These are phyloP conservation scores for Acanthoscelides obtectus DNA, from an alignment of 2,888 invertebrate genomes.

Conservation along the genomic window DNA sequence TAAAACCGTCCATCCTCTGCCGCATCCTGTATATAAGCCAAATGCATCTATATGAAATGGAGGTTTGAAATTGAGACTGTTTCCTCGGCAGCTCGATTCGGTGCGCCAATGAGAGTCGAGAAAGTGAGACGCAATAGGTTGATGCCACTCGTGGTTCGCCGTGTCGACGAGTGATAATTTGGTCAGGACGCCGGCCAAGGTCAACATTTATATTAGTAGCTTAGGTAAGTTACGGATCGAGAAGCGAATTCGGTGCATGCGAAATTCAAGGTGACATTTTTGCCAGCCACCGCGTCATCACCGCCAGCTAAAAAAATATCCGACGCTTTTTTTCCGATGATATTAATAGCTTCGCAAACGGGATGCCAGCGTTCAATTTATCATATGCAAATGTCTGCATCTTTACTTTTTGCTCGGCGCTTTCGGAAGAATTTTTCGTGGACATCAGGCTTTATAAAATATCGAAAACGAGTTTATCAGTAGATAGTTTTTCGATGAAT, in stretches of 20 bases:
- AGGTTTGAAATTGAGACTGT: too few species aligned
- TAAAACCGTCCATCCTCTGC: too few species aligned
- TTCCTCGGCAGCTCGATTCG: too few species aligned
- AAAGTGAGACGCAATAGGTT: background rate
- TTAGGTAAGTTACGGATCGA: slow-evolving; percentile 18
- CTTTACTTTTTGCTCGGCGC: too few species aligned
- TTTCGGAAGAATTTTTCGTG: too few species aligned
- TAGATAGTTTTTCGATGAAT: too few species aligned
- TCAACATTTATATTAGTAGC: slow-evolving; percentile 19
- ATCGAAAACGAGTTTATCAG: too few species aligned
- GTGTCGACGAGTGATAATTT: background rate
- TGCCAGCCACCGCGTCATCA: background rate
- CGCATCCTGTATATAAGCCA: too few species aligned
- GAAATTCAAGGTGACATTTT: background rate
- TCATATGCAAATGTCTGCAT: background rate
- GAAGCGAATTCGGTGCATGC: background rate
- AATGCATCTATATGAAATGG: too few species aligned
- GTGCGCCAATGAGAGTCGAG: background rate
- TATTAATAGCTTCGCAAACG: background rate
- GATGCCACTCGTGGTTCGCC: background rate
- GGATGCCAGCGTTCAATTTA: background rate
- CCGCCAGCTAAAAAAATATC: background rate
- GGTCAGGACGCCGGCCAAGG: slow-evolving; percentile 7
- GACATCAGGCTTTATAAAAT: too few species aligned
- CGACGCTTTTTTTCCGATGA: background rate